These are phyloP conservation scores for Microvelia longipes DNA, from an alignment of 1,140 invertebrate genomes.

Conservation along the genomic window DNA sequence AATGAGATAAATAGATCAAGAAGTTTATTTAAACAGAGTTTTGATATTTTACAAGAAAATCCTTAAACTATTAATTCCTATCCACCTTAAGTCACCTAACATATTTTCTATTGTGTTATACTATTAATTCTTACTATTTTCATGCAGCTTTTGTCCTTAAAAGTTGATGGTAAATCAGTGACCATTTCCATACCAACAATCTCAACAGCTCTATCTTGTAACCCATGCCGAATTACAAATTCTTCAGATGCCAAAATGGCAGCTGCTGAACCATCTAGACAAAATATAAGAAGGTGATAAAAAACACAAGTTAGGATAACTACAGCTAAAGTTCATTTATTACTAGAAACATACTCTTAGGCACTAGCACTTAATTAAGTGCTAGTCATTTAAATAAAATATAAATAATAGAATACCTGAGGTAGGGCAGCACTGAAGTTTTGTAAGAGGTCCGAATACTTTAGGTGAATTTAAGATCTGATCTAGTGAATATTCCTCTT, in stretches of 20 bases:
- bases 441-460: constrained; percentile 80
- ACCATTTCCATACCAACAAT: constrained; percentile 93
- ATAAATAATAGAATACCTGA: no score
- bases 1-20: no score
- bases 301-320: no score
- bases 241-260: constrained; percentile 79
- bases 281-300: neutral
- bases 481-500: constrained; percentile 73
- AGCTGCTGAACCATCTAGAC: constrained; percentile 72
- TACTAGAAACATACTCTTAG: neutral
- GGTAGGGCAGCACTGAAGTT: constrained; percentile 92
- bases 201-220: constrained; percentile 79
- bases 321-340: neutral
- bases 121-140: constrained; percentile 65
- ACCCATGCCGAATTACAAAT: constrained; percentile 66
- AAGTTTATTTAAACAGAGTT: no score
- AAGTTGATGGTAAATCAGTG: constrained; percentile 75
- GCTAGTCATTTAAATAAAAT: no score
- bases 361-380: no score
- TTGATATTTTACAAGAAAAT: no score
- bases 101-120: no score
- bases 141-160: constrained; percentile 68
- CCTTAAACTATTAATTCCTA: no score
- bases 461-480: constrained; percentile 71
- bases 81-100: no score